phyloP scores from a whole-genome alignment of 92 coral and sea anemone genomes.

The Porites cylindrica region DNA sequence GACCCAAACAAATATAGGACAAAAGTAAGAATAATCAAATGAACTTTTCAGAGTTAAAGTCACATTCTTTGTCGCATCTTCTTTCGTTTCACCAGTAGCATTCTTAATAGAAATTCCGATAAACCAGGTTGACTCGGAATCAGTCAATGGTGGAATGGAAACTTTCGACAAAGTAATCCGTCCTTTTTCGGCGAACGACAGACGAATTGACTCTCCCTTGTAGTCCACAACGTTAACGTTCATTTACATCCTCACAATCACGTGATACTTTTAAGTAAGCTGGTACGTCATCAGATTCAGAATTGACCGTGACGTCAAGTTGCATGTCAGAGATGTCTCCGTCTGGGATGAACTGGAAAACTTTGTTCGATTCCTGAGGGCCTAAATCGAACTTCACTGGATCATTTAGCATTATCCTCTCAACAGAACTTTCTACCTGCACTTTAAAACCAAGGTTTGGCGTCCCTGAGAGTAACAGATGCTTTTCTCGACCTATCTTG shows the following conservation, averaged over 20 bases:
- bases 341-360: slow-evolving; percentile 54
- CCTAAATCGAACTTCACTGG: slow-evolving; percentile 3
- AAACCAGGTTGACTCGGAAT: slow-evolving; percentile 54
- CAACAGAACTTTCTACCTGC: slow-evolving; percentile 18
- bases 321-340: slow-evolving; percentile 43
- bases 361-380: neutral
- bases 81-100: neutral
- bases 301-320: slow-evolving; percentile 70
- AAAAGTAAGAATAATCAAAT: slow-evolving; percentile 66
- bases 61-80: slow-evolving; percentile 43
- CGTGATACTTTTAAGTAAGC: slow-evolving; percentile 73
- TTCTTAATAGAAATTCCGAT: slow-evolving; percentile 77
- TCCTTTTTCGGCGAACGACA: slow-evolving; percentile 70
- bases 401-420: slow-evolving; percentile 12
- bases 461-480: slow-evolving; percentile 62
- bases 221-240: slow-evolving; percentile 25
- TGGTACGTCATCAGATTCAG: slow-evolving; percentile 15
- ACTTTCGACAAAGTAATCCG: slow-evolving; percentile 83
- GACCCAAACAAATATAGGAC: slow-evolving; percentile 65
- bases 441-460: slow-evolving; percentile 57
- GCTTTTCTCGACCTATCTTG: slow-evolving; percentile 12
- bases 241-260: slow-evolving; percentile 55
- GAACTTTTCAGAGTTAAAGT: slow-evolving; percentile 57
- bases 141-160: slow-evolving; percentile 61
- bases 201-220: slow-evolving; percentile 54